Evolutionary conservation across 1,140 invertebrate genomes (phyloP), one percentile per base, ranked within the genome.

Genomic region (Phenacoccus solenopsis): DNA sequence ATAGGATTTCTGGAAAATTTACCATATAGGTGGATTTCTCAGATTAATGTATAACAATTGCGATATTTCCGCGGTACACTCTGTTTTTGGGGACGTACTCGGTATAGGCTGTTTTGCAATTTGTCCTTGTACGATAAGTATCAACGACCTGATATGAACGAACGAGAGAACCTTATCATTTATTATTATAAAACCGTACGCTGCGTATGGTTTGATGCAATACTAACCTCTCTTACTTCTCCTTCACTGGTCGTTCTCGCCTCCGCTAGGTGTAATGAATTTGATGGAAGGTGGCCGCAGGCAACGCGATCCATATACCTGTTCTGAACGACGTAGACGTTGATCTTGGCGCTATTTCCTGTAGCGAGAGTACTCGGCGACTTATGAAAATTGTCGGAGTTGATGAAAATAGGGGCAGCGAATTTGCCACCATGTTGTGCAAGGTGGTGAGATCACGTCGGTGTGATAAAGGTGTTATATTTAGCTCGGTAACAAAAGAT

Each of bases 41-140:
- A n/a, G n/a, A n/a, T n/a, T n/a, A n/a, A n/a, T n/a, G n/a, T n/a
- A 32, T 7, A 32, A 32, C 30, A 13, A 32, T 32, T 7, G 5
- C 30, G 30, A 32, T 13, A 13, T 32, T 32, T 32, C 30, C 30
- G 30, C 20, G 56, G 21, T 20, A 59, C 56, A 59, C 56, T 16
- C 56, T 59, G 20, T 59, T 9, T 59, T 59, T 20, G 56, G 56
- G 7, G 56, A 5, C 13, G 25, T 64, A 64, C 25, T 22, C 2
- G 59, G 25, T 24, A 20, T 64, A 24, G 13, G 59, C 25, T 24
- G 59, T 64, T 64, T 64, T 64, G 59, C 59, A 64, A 64, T 20
- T 64, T 64, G 59, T 64, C 59, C 59, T 64, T 64, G 59, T 64
- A 27, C 20, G 59, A 64, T 64, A 64, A 64, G 59, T 64, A 64